These are phyloP conservation scores for Eurystomus gularis DNA, from an alignment of 2,113 vertebrate species.

Conservation along the genomic window DNA sequence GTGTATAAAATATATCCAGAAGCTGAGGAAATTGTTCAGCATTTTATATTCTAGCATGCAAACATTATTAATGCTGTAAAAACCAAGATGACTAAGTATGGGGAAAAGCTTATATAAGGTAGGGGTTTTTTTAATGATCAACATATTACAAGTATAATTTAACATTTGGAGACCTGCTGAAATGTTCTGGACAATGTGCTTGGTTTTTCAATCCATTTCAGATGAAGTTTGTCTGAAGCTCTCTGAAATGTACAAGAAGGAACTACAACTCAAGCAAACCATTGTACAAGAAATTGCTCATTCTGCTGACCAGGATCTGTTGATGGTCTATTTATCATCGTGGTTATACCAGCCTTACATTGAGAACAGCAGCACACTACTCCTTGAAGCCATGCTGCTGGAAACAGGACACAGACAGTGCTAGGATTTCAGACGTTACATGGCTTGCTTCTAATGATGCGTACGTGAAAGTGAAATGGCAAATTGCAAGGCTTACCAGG, in stretches of 20 bases:
- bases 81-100: not conserved
- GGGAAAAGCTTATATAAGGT: not conserved
- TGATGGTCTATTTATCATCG: constrained; percentile 86
- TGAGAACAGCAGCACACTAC: constrained; percentile 72
- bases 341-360: constrained; percentile 94
- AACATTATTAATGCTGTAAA: not conserved
- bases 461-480: not conserved
- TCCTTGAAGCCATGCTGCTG: constrained; percentile 87
- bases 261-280: constrained; percentile 82
- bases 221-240: constrained; percentile 77
- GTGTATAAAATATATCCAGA: not conserved
- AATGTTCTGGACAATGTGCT: not conserved
- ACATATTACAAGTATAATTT: not conserved
- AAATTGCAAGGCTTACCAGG: not conserved
- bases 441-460: not conserved
- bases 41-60: not conserved
- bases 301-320: constrained; percentile 73
- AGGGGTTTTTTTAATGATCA: not conserved
- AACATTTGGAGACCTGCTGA: not conserved
- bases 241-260: constrained; percentile 79
- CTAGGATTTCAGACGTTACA: constrained; percentile 37
- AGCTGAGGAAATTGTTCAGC: not conserved
- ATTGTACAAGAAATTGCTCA: constrained; percentile 86
- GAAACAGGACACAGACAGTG: constrained; percentile 88
- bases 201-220: constrained; percentile 63